These are phyloP conservation scores for Andinoacara biseriatus DNA, from an alignment of 2,113 vertebrate genomes.

Conservation along the genomic window DNA sequence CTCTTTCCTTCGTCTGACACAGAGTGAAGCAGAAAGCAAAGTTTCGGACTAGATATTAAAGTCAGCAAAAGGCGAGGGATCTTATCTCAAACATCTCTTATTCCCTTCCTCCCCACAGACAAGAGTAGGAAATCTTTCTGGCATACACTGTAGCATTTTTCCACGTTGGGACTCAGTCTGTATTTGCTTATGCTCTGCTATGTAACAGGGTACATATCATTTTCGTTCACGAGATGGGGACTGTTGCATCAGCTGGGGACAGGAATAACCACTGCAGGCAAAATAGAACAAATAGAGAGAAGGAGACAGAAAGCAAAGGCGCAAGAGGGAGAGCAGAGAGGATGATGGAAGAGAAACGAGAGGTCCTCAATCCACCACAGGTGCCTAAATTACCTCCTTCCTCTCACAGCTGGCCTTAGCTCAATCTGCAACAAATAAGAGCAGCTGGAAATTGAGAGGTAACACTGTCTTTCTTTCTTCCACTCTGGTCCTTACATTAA, in stretches of 20 bases:
- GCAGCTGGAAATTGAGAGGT: slow-evolving; percentile 46
- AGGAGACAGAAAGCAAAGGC: background rate
- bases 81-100: slow-evolving; percentile 38
- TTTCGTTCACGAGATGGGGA: slow-evolving; percentile 21
- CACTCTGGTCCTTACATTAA: slow-evolving; percentile 34
- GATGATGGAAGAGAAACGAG: slow-evolving; percentile 45
- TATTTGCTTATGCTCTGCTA: slow-evolving; percentile 40
- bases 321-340: slow-evolving; percentile 17
- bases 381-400: slow-evolving; percentile 59
- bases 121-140: slow-evolving; percentile 16
- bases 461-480: slow-evolving; percentile 17
- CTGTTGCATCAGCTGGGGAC: slow-evolving; percentile 25
- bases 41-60: slow-evolving; percentile 38
- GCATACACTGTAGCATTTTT: background rate
- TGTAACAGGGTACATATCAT: slow-evolving; percentile 29
- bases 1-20: slow-evolving; percentile 1
- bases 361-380: slow-evolving; percentile 65
- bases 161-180: slow-evolving; percentile 13
- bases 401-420: slow-evolving; percentile 55
- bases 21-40: slow-evolving; percentile 37
- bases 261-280: slow-evolving; percentile 20
- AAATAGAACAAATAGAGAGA: background rate
- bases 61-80: slow-evolving; percentile 31
- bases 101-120: slow-evolving; percentile 12
- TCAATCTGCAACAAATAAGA: slow-evolving; percentile 62